Evolutionary conservation across 2,113 vertebrate species (phyloP).

Genomic region (Chascanopsetta lugubris): DNA sequence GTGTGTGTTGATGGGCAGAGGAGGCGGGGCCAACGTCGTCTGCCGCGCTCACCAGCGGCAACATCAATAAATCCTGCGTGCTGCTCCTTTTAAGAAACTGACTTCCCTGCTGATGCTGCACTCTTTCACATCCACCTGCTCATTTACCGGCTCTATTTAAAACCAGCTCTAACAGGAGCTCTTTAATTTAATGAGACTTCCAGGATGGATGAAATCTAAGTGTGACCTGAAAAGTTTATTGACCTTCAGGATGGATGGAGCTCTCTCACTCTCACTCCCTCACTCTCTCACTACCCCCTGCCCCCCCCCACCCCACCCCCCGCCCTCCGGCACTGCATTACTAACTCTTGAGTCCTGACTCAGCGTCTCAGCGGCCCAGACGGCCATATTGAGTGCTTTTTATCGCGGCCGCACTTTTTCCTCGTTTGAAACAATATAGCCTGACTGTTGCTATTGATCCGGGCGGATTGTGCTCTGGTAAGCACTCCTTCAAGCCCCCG

Average conservation of each 20-base stretch:
- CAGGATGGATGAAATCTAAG: constrained; percentile 10
- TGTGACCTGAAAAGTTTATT: constrained; percentile 44
- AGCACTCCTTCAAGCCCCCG: constrained; percentile 84
- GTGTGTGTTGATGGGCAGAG: no score
- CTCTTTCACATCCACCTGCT: neutral
- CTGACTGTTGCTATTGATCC: constrained; percentile 88
- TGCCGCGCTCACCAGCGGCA: no score
- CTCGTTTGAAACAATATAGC: constrained; percentile 81
- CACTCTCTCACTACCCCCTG: constrained; percentile 24
- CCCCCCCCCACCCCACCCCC: constrained; percentile 9
- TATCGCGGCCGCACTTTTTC: constrained; percentile 79
- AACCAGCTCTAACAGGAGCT: neutral
- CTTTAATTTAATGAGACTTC: constrained; percentile 1
- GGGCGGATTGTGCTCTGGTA: constrained; percentile 81
- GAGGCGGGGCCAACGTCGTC: no score
- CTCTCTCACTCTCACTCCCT: constrained; percentile 28
- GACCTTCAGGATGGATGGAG: constrained; percentile 68
- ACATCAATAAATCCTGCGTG: no score
- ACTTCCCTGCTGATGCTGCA: neutral
- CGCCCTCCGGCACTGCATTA: constrained; percentile 60
- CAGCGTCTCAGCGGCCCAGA: constrained; percentile 77
- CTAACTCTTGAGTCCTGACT: constrained; percentile 75
- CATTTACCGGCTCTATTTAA: neutral
- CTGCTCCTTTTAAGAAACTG: neutral
- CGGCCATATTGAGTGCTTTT: constrained; percentile 74